Evolutionary conservation across 1,140 invertebrate genomes (phyloP), one percentile per base, ranked within the genome.

Genomic region (Microplitis demolitor): DNA sequence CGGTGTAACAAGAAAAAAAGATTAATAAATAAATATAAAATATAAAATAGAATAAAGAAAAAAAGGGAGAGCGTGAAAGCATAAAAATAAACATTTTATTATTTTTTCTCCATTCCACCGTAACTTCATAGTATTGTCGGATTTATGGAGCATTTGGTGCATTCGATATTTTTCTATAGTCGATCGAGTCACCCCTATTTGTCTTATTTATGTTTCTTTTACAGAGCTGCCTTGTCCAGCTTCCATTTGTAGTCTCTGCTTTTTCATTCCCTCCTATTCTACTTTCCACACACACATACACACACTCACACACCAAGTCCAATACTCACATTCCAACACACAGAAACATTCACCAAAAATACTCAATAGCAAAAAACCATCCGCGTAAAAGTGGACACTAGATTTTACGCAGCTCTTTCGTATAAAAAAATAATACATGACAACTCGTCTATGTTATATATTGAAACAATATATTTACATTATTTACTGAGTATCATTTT

Each of bases 131-230:
- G 39, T 8, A 45, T 45, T 78, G 76, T 77, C 78, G 83, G 82
- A 87, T 87, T 86, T 87, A 87, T 87, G 82, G 81, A 77, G 81
- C 83, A 82, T 86, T 85, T 81, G 83, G 83, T 86, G 83, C 84
- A 85, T 85, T 84, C 83, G 82, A 86, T 87, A 86, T 84, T 86
- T 75, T 87, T 86, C 85, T 85, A 87, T 87, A 84, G 84, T 84
- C 83, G 82, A 85, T 86, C 81, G 83, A 60, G 58, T 37, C 35
- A 60, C 68, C 78, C 81, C 84, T 84, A 85, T 87, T 87, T 84
- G 83, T 84, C 83, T 87, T 87, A 85, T 87, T 87, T 87, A 87
- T 87, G 84, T 85, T 85, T 87, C 82, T 85, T 84, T 85, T 84
- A 85, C 83, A 81, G 80, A 79, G 67, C 56, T 58, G 76, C 73